Evolutionary conservation across 2,113 vertebrate genomes (phyloP), one percentile per base, ranked within the genome.

Genomic region (Macaca mulatta): DNA sequence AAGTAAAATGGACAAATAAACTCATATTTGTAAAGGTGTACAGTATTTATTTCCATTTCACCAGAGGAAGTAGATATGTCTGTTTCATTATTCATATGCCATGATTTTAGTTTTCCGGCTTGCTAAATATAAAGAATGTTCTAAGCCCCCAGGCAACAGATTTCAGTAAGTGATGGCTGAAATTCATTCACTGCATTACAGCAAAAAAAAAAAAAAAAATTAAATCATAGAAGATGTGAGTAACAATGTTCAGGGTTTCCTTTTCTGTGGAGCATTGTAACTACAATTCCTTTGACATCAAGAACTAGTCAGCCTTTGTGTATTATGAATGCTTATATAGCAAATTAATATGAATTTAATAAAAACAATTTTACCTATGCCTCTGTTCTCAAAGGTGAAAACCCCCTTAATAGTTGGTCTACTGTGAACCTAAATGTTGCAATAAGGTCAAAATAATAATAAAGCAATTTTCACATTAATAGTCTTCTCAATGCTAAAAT

Each of bases 11-110:
- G 94, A 77, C 93, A n/a, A 83, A 94, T 94, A 96, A 97, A 96
- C 78, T 98, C 74, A 91, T 97, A 67, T 96, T 97, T 97, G 78
- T 55, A 97, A 95, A 96, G 69, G n/a, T 96, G 64, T 69, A 61
- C 69, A 87, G n/a, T 96, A 27, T 97, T 97, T 98, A 93, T 97
- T 96, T 97, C 61, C 27, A 91, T 91, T 97, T 98, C 59, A 74
- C 93, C 93, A 90, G 38, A 90, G 74, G 80, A 96, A 95, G 50
- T 57, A 87, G 55, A 69, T 96, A 92, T 98, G 92, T 96, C 22
- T 96, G 83, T 96, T 98, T 95, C 81, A 91, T 98, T 97, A 98
- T 97, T 98, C 74, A 94, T 93, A 96, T 98, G 57, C 84, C 88
- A 81, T 0, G 1, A 90, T 93, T 86, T 92, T 89, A 84, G 86